Evolutionary conservation across 2,888 invertebrate species (phyloP).

Genomic region (Cheilosia variabilis): DNA sequence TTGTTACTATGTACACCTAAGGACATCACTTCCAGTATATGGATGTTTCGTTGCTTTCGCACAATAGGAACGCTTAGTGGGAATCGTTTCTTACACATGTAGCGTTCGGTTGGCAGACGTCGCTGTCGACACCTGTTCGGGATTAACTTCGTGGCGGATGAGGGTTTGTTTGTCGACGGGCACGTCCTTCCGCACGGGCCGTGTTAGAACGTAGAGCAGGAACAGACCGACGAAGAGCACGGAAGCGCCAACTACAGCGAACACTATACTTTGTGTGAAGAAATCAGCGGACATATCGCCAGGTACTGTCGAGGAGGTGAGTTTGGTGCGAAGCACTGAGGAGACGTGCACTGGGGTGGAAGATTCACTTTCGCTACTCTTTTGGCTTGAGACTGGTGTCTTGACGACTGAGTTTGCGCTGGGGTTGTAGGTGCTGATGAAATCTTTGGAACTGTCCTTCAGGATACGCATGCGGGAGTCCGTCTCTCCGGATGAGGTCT

Average conservation of each 20-base stretch:
- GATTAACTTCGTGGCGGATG: constrained; percentile 77
- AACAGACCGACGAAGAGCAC: constrained; percentile 77
- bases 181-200: constrained; percentile 77
- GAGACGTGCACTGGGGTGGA: constrained; percentile 60
- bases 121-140: constrained; percentile 76
- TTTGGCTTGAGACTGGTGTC: constrained; percentile 45
- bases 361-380: constrained; percentile 49
- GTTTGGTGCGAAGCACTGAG: constrained; percentile 77
- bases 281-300: constrained; percentile 61
- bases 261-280: constrained; percentile 76
- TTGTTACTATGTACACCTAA: constrained; percentile 72
- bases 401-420: constrained; percentile 72
- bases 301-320: constrained; percentile 67
- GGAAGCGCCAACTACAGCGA: constrained; percentile 76
- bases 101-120: constrained; percentile 76
- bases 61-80: constrained; percentile 53
- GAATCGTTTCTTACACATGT: constrained; percentile 77
- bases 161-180: constrained; percentile 77
- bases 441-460: constrained; percentile 79
- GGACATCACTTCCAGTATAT: constrained; percentile 66
- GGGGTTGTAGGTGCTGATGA: constrained; percentile 78
- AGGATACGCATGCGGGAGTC: constrained; percentile 79
- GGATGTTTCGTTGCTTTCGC: constrained; percentile 72
- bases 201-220: constrained; percentile 76
- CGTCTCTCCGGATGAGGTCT: constrained; percentile 76